Evolutionary conservation across 2,113 vertebrate genomes (phyloP), one percentile per base, ranked within the genome.

Genomic region (Lagopus muta): DNA sequence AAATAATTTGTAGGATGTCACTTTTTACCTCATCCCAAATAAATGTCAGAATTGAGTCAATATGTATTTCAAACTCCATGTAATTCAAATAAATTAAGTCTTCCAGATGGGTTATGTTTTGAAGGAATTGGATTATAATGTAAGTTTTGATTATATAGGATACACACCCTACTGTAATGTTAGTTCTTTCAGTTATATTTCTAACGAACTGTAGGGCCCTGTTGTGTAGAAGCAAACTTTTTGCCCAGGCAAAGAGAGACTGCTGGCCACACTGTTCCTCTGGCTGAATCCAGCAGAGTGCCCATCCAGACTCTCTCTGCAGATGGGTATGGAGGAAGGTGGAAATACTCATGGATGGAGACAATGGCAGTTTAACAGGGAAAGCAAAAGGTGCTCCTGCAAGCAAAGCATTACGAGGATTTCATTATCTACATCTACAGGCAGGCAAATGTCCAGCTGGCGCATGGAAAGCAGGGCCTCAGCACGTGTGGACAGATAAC

Each of bases 21-120:
- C 38, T 61, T 82, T 89, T 60, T 88, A 50, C 45, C 8, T 86
- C 34, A 55, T 88, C 42, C 28, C 32, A 58, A 90, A 88, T 55
- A 3, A 82, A 64, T 80, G 92, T 88, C 61, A 74, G 32, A 88
- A 22, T 4, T 82, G 64, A 93, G 73, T 86, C 67, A 88, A 85
- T 60, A 72, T 0, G 10, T 85, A 76, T 90, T 80, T 82, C 64
- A 74, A 58, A 38, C 34, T 76, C 43, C 40, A 7, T 80, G 42
- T 71, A 83, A 92, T 71, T 92, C 21, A 88, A 88, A 82, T 64
- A 88, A 91, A 88, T 86, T 10, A 88, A 62, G 40, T 75, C 24
- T 34, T 94, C 32, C 90, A 65, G 28, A 52, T 72, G 58, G 25
- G 27, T 76, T 95, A 71, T 48, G 8, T 86, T 92, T 90, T 83